A percentile compares a stretch with the other conserved stretches of the same genome.
phyloP scores from a whole-genome alignment of 2,113 vertebrate species.

The Casuarius casuarius region DNA sequence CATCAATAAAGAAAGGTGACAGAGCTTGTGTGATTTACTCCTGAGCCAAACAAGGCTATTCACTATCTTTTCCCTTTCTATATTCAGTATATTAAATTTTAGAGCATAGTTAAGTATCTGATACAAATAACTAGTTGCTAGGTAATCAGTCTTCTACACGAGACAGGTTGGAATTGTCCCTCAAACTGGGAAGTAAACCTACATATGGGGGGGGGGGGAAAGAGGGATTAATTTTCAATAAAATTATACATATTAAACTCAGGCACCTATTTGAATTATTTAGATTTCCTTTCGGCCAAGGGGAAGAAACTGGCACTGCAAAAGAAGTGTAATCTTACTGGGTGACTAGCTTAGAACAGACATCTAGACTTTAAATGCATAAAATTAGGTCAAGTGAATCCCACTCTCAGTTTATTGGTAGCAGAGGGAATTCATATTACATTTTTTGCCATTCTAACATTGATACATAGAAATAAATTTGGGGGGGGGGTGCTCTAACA shows the following conservation, averaged over 20 bases:
- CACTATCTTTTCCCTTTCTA: not conserved
- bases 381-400: not conserved
- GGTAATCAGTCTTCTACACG: not conserved
- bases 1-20: not conserved
- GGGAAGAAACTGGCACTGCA: not conserved
- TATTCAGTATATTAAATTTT: not conserved
- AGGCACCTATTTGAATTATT: not conserved
- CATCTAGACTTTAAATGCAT: not conserved
- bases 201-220: too few species aligned
- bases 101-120: not conserved
- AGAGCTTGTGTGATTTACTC: not conserved
- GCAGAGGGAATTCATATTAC: not conserved
- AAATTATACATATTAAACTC: not conserved
- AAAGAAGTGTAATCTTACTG: not conserved
- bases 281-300: not conserved
- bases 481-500: not conserved
- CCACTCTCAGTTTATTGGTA: not conserved
- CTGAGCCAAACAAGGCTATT: not conserved
- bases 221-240: not conserved
- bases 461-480: not conserved
- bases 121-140: not conserved
- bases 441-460: not conserved
- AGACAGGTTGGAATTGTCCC: not conserved
- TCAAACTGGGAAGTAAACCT: not conserved
- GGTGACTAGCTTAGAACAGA: not conserved